A percentile compares a stretch with the other conserved stretches of the same genome.
phyloP scores from a whole-genome alignment of 2,888 invertebrate species.

The Serripes groenlandicus region DNA sequence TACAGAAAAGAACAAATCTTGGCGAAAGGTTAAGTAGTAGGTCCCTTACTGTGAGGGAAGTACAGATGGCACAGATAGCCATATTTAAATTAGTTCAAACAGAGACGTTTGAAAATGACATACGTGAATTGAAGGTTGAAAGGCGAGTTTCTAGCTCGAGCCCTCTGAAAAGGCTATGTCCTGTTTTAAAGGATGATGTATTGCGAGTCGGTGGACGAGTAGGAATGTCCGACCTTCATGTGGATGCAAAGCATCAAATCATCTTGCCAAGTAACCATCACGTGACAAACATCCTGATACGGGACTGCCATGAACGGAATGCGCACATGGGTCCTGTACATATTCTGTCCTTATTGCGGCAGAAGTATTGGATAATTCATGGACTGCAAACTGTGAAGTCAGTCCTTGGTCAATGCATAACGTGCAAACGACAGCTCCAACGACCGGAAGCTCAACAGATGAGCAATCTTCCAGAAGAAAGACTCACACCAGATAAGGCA shows the following conservation, averaged over 20 bases:
- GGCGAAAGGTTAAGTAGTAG: too few relatives aligned
- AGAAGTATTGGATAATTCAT: slow-evolving; percentile 37
- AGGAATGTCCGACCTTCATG: too few relatives aligned
- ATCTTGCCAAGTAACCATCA: slow-evolving; percentile 31
- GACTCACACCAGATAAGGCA: slow-evolving; percentile 40
- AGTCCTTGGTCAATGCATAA: slow-evolving; percentile 12
- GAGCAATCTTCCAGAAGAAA: slow-evolving; percentile 49
- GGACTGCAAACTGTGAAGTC: slow-evolving; percentile 27
- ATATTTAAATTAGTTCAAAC: slow-evolving; percentile 12
- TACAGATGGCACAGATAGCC: too few relatives aligned
- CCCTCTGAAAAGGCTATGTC: slow-evolving; percentile 16
- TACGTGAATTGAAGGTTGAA: background rate
- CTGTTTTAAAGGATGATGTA: background rate
- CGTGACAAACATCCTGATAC: slow-evolving; percentile 29
- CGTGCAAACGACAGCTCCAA: slow-evolving; percentile 17
- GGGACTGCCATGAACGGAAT: background rate
- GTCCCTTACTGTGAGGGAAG: too few relatives aligned
- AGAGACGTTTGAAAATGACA: slow-evolving; percentile 3
- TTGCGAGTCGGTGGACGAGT: background rate
- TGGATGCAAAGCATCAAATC: background rate
- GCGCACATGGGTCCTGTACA: background rate
- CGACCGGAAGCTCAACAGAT: slow-evolving; percentile 37
- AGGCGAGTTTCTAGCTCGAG: too few relatives aligned
- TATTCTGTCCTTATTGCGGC: slow-evolving; percentile 7
- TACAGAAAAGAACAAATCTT: too few relatives aligned